Conservation (phyloP, 2,797 vertebrate genomes). For the Enteromius mattozi region DNA sequence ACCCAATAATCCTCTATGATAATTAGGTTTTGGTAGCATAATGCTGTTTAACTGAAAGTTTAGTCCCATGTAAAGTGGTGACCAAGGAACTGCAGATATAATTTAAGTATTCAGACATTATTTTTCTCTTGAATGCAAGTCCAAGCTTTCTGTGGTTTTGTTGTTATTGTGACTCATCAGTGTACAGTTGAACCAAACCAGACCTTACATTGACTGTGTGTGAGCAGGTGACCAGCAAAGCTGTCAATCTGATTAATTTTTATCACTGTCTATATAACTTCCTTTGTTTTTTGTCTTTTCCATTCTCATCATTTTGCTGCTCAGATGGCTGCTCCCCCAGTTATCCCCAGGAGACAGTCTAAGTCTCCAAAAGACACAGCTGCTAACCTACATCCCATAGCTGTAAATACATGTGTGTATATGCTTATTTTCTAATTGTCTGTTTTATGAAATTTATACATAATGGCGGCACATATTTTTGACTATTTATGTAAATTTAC, state of each 20-base stretch:
- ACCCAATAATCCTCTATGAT: neutral
- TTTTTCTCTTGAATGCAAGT: neutral
- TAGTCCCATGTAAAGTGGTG: neutral
- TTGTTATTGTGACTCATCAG: neutral
- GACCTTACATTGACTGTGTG: neutral
- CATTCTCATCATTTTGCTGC: neutral
- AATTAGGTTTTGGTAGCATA: neutral
- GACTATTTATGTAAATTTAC: neutral
- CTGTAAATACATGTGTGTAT: slow-evolving; percentile 29
- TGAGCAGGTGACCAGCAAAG: neutral
- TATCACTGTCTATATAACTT: neutral
- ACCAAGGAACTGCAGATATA: neutral
- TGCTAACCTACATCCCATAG: neutral
- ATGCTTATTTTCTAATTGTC: neutral
- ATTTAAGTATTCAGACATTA: neutral
- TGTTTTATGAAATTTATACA: neutral
- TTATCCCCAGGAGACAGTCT: slow-evolving; percentile 54
- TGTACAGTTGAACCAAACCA: neutral
- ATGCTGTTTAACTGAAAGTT: neutral
- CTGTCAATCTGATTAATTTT: neutral
- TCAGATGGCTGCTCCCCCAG: slow-evolving; percentile 56
- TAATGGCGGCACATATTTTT: neutral
- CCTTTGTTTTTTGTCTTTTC: neutral
- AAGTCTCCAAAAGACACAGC: slow-evolving; percentile 10
- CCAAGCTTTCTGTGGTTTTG: neutral